Evolutionary conservation across 1,140 invertebrate species (phyloP).

Genomic region (Semibalanus balanoides): DNA sequence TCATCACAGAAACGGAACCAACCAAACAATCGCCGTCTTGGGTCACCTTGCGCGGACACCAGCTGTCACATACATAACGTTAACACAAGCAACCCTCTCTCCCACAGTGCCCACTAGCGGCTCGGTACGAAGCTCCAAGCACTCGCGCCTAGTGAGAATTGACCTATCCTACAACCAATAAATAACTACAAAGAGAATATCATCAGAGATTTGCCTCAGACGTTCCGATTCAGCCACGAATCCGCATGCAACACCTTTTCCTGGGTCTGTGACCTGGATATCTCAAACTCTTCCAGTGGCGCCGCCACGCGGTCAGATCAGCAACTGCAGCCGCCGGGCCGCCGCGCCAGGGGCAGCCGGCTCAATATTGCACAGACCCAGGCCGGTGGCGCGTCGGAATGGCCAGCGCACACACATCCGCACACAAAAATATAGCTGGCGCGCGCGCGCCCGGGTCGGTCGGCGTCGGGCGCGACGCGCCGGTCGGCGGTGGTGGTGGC

Average conservation of each 20-base stretch:
- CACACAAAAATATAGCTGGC: too few species aligned
- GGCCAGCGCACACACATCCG: too few species aligned
- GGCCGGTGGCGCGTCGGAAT: neutral
- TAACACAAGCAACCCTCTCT: neutral
- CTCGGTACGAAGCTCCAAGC: neutral
- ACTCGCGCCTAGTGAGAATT: neutral
- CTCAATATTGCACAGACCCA: neutral
- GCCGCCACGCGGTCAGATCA: neutral
- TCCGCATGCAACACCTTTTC: neutral
- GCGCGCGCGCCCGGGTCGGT: too few species aligned
- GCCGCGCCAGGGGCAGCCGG: too few species aligned
- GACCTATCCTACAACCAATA: neutral
- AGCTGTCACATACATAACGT: neutral
- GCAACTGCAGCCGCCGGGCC: neutral
- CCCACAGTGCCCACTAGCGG: neutral
- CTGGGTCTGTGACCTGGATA: neutral
- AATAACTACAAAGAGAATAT: neutral
- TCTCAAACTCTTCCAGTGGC: neutral
- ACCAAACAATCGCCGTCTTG: neutral
- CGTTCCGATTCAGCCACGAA: neutral
- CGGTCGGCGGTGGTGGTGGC: neutral
- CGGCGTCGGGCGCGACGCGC: too few species aligned
- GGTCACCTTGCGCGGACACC: neutral
- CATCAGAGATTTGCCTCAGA: neutral
- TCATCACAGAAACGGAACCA: neutral